Conservation (phyloP, 2,888 invertebrate genomes). For the Lasioglossum zephyrum region DNA sequence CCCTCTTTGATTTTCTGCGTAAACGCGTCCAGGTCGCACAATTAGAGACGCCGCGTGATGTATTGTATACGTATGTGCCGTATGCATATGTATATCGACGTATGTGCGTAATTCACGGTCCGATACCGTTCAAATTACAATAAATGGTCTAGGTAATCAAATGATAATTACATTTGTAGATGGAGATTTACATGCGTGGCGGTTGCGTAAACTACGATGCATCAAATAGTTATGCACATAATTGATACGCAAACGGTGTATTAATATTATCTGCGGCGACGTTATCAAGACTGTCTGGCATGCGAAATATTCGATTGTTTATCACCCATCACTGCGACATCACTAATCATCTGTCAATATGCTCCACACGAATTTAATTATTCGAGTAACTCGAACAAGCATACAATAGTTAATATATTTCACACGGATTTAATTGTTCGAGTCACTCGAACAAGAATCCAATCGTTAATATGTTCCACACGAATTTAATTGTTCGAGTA, state of each 20-base stretch:
- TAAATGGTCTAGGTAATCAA: conserved; percentile 32
- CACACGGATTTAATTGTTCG: background rate
- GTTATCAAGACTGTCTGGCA: background rate
- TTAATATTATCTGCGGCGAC: background rate
- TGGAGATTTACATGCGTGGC: conserved; percentile 29
- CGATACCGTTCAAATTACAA: conserved; percentile 29
- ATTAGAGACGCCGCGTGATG: background rate
- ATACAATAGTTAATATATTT: background rate
- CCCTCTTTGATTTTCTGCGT: conserved; percentile 1
- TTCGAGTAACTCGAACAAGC: background rate
- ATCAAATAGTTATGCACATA: conserved; percentile 41
- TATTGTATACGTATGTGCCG: background rate
- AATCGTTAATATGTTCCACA: background rate
- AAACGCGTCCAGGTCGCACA: background rate
- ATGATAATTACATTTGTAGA: conserved; percentile 42
- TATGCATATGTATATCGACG: conserved; percentile 1
- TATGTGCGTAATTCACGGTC: conserved; percentile 14
- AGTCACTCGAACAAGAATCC: background rate
- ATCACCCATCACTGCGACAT: background rate
- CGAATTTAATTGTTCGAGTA: background rate
- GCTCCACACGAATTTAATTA: background rate
- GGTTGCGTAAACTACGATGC: conserved; percentile 17
- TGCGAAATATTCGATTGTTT: background rate
- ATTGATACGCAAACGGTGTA: conserved; percentile 19
- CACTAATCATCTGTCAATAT: background rate